These are phyloP conservation scores for Drosophila prolongata DNA, from an alignment of 2,888 invertebrate genomes.

Conservation along the genomic window DNA sequence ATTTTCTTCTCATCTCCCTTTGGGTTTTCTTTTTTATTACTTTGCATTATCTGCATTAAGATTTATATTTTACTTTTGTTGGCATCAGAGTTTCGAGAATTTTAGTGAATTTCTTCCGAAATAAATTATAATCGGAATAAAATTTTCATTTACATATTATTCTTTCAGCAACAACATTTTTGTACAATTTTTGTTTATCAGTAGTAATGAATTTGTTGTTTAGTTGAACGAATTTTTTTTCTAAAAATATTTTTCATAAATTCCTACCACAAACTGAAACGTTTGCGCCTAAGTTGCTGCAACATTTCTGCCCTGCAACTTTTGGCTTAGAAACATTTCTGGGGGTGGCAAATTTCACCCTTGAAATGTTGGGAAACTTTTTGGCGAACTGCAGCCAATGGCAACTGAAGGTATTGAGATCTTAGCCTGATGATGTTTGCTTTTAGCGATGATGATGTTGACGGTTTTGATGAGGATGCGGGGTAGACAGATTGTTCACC, in stretches of 20 bases:
- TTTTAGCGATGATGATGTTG: conserved; percentile 25
- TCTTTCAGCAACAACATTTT: too few species aligned
- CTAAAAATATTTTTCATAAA: neutral
- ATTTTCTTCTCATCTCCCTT: neutral
- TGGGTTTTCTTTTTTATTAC: neutral
- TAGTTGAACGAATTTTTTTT: too few species aligned
- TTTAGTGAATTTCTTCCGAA: too few species aligned
- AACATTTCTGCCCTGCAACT: conserved; percentile 45
- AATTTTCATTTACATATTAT: too few species aligned
- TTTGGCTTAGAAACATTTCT: conserved; percentile 13
- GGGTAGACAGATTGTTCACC: conserved; percentile 50
- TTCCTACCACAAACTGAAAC: neutral
- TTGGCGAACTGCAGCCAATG: conserved; percentile 12
- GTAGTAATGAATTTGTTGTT: too few species aligned
- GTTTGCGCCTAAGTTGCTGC: conserved; percentile 44
- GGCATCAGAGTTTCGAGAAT: too few species aligned
- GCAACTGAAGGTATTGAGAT: conserved; percentile 15
- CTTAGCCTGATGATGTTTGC: conserved; percentile 9
- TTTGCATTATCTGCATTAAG: neutral
- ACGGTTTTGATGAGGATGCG: conserved; percentile 30
- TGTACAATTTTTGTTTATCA: too few species aligned
- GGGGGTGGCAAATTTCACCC: conserved; percentile 2
- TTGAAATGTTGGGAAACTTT: conserved; percentile 18
- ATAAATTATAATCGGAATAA: too few species aligned
- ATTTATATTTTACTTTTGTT: neutral